Evolutionary conservation across 2,888 invertebrate species (phyloP).

Genomic region (Rhimphoctona megacephalus): DNA sequence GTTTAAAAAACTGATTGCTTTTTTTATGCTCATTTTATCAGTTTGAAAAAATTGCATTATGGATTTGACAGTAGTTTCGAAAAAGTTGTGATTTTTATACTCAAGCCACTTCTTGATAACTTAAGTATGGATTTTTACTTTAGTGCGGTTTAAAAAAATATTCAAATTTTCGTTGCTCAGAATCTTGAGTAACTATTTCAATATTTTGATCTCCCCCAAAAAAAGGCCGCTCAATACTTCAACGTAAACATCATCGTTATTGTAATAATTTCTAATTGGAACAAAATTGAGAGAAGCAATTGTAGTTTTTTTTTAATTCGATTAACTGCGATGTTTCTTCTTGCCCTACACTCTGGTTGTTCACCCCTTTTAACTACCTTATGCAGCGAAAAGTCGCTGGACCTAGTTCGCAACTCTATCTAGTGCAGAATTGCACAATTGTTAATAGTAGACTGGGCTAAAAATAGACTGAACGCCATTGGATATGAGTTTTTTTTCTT

Average conservation of each 20-base stretch:
- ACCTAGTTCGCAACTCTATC: conserved; percentile 28
- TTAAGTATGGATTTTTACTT: neutral
- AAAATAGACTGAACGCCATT: neutral
- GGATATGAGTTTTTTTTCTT: neutral
- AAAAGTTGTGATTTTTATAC: neutral
- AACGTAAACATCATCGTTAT: neutral
- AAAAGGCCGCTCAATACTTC: neutral
- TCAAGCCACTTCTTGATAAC: neutral
- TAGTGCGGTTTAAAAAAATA: neutral
- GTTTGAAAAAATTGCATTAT: neutral
- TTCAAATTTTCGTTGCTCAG: neutral
- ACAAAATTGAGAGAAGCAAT: neutral
- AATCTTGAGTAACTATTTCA: neutral
- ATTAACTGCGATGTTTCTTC: neutral
- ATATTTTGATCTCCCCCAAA: neutral
- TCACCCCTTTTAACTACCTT: conserved; percentile 27
- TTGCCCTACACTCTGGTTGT: conserved; percentile 27
- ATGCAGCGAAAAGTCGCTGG: conserved; percentile 26
- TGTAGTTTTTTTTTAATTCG: neutral
- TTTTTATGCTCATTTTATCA: neutral
- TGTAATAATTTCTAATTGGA: neutral
- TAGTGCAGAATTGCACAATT: neutral
- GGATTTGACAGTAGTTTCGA: neutral
- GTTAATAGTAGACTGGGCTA: neutral
- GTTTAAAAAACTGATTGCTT: neutral